Evolutionary conservation across 2,888 invertebrate species (phyloP), one percentile per base, ranked within the genome.

Genomic region (Automeris io): DNA sequence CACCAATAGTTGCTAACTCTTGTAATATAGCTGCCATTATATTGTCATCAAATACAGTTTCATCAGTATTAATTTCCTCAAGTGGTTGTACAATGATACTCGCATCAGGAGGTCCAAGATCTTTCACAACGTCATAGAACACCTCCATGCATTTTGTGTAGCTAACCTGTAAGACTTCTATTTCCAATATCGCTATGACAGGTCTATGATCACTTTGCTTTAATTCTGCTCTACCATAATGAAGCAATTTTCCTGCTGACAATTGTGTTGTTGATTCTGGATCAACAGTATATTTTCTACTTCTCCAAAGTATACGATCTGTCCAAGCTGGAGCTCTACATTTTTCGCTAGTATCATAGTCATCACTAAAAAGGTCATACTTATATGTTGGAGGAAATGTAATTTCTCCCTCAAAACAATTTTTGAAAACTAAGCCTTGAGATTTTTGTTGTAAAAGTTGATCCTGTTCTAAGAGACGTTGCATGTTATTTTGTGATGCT

Each of bases 281-380:
- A 54, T 94, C 94, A 16, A 92, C 89, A 13, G 92, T 88, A 40
- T 93, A 89, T 63, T 91, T 92, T 51, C 94, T 88, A 42, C 95
- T 90, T 66, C 94, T 92, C 96, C 98, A 99, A 41, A 99, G 83
- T n/a, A 99, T 90, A 45, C 99, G 89, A 78, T 99, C 99, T 0
- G 99, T 99, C 98, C 98, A 99, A 3, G 99, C 99, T 0, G 99
- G 99, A 1, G 96, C 95, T 41, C 99, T 90, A 66, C 93, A 93
- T 79, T 99, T 99, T 71, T 99, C 99, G 67, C 98, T 98, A 0
- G 99, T 99, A 73, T 99, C 99, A 70, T 98, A 99, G 78, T 99
- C 98, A 71, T 99, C 97, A 59, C 97, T 98, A 72, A 99, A 99
- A 39, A 98, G 86, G 85, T 99, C 99, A 70, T 99, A 99, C 71